A percentile compares a stretch with the other conserved stretches of the same genome.
Evolutionary conservation across 2,797 vertebrate genomes (phyloP).

Genomic region (Propithecus deckenii): DNA sequence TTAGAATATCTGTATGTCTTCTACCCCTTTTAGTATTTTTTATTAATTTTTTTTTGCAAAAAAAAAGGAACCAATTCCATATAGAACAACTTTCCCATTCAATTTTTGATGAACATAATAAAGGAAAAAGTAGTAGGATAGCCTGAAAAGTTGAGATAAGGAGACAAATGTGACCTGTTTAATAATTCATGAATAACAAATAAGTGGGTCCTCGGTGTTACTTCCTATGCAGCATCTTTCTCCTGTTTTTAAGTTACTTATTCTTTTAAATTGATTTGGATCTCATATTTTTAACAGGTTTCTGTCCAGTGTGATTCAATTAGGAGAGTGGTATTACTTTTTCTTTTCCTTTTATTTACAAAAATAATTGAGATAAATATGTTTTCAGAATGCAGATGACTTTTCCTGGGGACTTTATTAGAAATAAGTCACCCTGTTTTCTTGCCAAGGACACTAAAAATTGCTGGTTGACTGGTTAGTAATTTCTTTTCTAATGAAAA

Average conservation of each 20-base stretch:
- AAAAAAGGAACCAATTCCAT: not conserved
- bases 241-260: constrained; percentile 3
- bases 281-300: not conserved
- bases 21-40: no score
- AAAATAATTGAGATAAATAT: constrained; percentile 28
- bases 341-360: not conserved
- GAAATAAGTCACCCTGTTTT: constrained; percentile 55
- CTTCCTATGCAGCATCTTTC: not conserved
- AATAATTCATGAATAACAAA: not conserved
- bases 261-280: constrained; percentile 26
- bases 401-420: constrained; percentile 37
- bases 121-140: not conserved
- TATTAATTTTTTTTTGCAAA: no score
- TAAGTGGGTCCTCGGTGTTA: not conserved
- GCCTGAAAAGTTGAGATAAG: not conserved
- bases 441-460: constrained; percentile 47
- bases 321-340: not conserved
- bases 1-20: not conserved
- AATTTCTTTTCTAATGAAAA: constrained; percentile 63
- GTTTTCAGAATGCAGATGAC: not conserved
- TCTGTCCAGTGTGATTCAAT: constrained; percentile 10
- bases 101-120: not conserved
- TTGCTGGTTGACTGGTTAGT: constrained; percentile 34
- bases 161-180: not conserved
- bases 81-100: not conserved